phyloP scores from a whole-genome alignment of 2,888 invertebrate species.

The Platerodrilus igneus region DNA sequence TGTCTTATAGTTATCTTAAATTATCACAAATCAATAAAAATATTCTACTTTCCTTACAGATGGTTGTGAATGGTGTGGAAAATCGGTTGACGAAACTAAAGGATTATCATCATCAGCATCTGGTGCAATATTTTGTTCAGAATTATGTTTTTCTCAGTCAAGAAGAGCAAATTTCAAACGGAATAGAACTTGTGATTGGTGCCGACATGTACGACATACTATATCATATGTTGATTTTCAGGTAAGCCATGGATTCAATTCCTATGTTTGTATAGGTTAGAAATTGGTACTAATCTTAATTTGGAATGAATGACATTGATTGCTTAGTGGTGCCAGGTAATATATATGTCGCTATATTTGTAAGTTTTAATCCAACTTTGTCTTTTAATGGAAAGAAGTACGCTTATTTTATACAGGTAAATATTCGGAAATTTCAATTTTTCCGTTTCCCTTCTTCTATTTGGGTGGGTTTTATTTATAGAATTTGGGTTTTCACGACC shows the following conservation, averaged over 20 bases:
- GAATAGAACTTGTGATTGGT: slow-evolving; percentile 92
- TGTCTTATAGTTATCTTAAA: too few species aligned
- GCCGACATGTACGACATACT: slow-evolving; percentile 82
- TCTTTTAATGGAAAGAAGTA: too few species aligned
- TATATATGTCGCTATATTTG: not conserved
- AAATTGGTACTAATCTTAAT: too few species aligned
- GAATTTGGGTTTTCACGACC: too few species aligned
- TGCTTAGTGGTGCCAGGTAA: not conserved
- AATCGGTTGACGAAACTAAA: slow-evolving; percentile 55
- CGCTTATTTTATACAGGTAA: too few species aligned
- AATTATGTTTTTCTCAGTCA: slow-evolving; percentile 86
- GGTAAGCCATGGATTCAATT: slow-evolving; percentile 41
- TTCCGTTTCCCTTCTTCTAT: too few species aligned
- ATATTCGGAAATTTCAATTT: too few species aligned
- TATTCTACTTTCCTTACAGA: slow-evolving; percentile 48
- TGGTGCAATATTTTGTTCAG: slow-evolving; percentile 68
- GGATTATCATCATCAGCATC: slow-evolving; percentile 51
- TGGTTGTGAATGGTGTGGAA: slow-evolving; percentile 74
- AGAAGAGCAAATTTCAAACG: slow-evolving; percentile 85
- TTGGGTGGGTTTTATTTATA: too few species aligned
- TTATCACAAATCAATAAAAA: too few species aligned
- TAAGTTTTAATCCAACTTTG: too few species aligned
- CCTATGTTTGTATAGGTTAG: too few species aligned
- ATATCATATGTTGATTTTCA: slow-evolving; percentile 86
- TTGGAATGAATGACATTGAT: not conserved